Evolutionary conservation across 2,113 vertebrate species (phyloP).

Genomic region (Corythornis cristatus): DNA sequence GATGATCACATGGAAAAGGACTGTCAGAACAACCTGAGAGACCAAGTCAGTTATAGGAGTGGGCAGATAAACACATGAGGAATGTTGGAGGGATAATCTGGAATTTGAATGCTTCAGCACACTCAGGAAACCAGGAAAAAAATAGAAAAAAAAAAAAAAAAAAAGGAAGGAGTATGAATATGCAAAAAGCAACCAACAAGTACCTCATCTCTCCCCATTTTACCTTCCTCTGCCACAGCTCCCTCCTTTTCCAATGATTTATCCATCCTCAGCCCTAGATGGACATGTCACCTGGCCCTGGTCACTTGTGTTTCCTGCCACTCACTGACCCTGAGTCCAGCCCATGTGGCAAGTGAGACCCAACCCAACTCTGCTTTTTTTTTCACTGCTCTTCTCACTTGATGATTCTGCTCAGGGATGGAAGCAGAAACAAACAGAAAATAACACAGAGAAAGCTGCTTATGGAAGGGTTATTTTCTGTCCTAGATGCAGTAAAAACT

Average conservation of each 20-base stretch:
- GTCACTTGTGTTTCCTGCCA: not conserved
- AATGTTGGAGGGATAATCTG: not conserved
- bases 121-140: not conserved
- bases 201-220: not conserved
- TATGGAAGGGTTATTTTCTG: not conserved
- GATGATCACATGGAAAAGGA: not conserved
- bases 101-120: not conserved
- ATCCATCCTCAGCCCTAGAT: not conserved
- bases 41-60: not conserved
- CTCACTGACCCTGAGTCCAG: not conserved
- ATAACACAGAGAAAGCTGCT: not conserved
- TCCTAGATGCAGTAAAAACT: not conserved
- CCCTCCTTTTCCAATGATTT: not conserved
- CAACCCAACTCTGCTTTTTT: not conserved
- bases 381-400: not conserved
- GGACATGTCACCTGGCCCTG: not conserved
- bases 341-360: not conserved
- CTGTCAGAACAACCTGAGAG: constrained; percentile 9
- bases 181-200: not conserved
- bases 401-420: not conserved
- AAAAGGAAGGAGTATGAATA: not conserved
- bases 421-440: not conserved
- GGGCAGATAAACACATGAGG: not conserved
- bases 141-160: not conserved
- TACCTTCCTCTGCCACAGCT: not conserved